phyloP scores from a whole-genome alignment of 1,140 invertebrate genomes.

The Amyelois transitella region DNA sequence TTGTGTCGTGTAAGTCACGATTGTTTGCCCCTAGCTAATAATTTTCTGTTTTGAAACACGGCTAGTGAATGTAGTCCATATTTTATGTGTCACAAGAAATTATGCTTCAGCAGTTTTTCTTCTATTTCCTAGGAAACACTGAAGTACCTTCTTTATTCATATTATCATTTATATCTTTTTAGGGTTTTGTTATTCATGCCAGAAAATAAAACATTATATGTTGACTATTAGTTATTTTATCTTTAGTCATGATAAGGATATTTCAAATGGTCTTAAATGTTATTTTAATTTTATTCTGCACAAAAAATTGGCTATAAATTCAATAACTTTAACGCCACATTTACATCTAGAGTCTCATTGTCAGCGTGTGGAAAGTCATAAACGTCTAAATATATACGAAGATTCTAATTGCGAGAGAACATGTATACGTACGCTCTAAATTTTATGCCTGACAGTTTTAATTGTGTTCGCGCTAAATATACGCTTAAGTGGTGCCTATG shows the following conservation, averaged over 20 bases:
- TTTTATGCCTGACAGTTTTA: constrained; percentile 55
- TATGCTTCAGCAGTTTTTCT: background rate
- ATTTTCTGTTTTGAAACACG: background rate
- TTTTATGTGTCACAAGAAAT: background rate
- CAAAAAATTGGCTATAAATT: no score
- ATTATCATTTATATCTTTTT: no score
- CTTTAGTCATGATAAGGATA: no score
- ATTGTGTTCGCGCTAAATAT: constrained; percentile 55
- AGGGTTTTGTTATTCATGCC: no score
- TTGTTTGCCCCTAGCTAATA: background rate
- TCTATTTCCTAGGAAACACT: background rate
- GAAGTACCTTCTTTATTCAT: background rate
- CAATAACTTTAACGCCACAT: background rate
- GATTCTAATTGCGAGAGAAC: constrained; percentile 41
- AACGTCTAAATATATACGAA: constrained; percentile 46
- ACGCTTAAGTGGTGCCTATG: constrained; percentile 44
- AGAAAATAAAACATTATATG: no score
- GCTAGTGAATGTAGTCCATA: background rate
- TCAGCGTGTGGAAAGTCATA: constrained; percentile 20
- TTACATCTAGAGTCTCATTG: background rate
- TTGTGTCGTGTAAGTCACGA: background rate
- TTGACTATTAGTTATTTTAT: no score
- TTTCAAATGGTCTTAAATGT: no score
- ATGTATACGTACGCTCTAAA: constrained; percentile 52
- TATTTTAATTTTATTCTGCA: no score